Base-by-base conservation (phyloP, 2,888 invertebrate species). In the Cheilosia grossa region DNA sequence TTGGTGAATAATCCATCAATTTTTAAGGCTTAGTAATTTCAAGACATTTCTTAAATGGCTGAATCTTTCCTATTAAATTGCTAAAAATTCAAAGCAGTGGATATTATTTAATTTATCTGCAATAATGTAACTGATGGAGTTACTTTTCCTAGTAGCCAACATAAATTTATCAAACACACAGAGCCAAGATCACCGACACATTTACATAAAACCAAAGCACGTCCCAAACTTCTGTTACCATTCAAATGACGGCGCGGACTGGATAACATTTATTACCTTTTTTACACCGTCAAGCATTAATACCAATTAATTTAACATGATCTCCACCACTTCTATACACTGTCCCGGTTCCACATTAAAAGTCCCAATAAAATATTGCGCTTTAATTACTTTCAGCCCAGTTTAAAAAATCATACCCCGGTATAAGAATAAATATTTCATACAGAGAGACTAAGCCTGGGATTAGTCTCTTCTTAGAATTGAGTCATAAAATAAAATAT, bases 401-500 rank as follows among this genome's bases (percentile, higher is more conserved):
- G 49, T n/a, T 33, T 49, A 17, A 30, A 27, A 2, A 15, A 44
- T 49, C 19, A 19, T 24, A 17, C 24, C 27, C 47, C 2, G 27
- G 49, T 24, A 27, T 4, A 13, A 21, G 44, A n/a, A 7, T 10
- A 33, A 47, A 58, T 51, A 59, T 27, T 67, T 59, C 67, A 61
- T 77, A 78, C 47, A 13, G 27, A 27, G 13, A 24, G 51, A 44
- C 33, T 30, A 53, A 58, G 63, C 47, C 53, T 19, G 40, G 4
- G 66, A 58, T 72, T 64, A 73, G 59, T 40, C 24, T 2, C 58
- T 80, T 80, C 80, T 67, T 27, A 53, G 73, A 80, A 80, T 80
- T 66, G 27, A 80, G 73, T 54, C 61, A 73, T 73, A 80, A 73
- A 80, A 66, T n/a, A 56, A 59, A 27, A 61, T 10, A 54, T 51